Conservation (phyloP, 1,140 invertebrate genomes). For the Holotrichia oblita region DNA sequence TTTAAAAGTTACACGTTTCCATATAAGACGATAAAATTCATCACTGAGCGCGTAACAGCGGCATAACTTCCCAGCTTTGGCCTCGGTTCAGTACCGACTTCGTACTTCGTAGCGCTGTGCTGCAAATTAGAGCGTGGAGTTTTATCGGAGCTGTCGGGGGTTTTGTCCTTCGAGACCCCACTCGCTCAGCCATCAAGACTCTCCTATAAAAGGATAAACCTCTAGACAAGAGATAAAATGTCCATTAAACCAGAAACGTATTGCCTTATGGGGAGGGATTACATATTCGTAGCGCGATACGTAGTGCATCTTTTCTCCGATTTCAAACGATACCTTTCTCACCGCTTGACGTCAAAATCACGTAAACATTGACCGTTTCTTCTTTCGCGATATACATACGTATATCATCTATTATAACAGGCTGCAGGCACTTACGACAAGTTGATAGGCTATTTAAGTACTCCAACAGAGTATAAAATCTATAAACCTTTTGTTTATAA, state of each 20-base stretch:
- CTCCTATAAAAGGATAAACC: conserved; percentile 33
- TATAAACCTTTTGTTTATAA: too few species aligned
- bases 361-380: not conserved
- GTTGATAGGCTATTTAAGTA: too few species aligned
- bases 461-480: too few species aligned
- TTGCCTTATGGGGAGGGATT: conserved; percentile 32
- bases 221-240: conserved; percentile 25
- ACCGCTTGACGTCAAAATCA: not conserved
- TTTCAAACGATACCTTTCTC: conserved; percentile 20
- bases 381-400: too few species aligned
- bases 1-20: not conserved
- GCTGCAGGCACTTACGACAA: too few species aligned
- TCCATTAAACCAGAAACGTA: conserved; percentile 29
- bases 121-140: conserved; percentile 29
- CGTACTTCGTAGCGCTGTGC: not conserved
- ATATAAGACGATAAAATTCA: conserved; percentile 10
- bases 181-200: conserved; percentile 23
- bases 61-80: not conserved
- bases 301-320: conserved; percentile 12
- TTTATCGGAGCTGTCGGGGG: conserved; percentile 1
- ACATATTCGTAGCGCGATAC: conserved; percentile 5
- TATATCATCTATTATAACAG: too few species aligned
- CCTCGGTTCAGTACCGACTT: not conserved
- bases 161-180: conserved; percentile 28
- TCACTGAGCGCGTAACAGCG: not conserved